These are phyloP conservation scores for Cyanocitta stelleri DNA, from an alignment of 2,113 vertebrate genomes.

Conservation along the genomic window DNA sequence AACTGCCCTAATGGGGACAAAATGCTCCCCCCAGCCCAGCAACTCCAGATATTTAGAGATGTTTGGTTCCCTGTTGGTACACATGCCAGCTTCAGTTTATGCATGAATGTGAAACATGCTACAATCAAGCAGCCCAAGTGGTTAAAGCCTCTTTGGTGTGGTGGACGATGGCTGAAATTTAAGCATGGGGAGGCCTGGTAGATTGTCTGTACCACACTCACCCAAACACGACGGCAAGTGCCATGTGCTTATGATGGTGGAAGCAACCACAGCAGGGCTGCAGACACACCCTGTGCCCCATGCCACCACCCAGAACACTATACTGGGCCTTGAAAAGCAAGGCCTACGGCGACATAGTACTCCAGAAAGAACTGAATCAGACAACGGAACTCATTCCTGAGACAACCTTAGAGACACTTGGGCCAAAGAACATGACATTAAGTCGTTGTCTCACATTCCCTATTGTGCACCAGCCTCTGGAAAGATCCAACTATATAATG, in stretches of 20 bases:
- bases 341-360: rapidly evolving
- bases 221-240: too few relatives aligned
- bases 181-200: background rate
- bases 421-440: background rate
- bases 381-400: background rate
- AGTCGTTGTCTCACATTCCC: too few relatives aligned
- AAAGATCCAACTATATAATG: background rate
- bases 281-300: background rate
- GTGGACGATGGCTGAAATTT: background rate
- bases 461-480: background rate
- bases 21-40: background rate
- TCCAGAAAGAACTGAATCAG: background rate
- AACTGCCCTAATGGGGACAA: background rate
- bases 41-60: background rate
- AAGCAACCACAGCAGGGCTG: background rate
- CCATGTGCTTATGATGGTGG: background rate
- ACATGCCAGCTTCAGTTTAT: background rate
- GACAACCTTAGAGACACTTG: background rate
- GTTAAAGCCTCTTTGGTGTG: background rate
- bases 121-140: background rate
- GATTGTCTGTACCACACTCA: background rate
- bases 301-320: rapidly evolving
- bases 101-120: background rate
- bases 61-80: background rate
- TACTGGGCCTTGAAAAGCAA: background rate